Evolutionary conservation across 2,888 invertebrate species (phyloP).

Genomic region (Tetanocera ferruginea): DNA sequence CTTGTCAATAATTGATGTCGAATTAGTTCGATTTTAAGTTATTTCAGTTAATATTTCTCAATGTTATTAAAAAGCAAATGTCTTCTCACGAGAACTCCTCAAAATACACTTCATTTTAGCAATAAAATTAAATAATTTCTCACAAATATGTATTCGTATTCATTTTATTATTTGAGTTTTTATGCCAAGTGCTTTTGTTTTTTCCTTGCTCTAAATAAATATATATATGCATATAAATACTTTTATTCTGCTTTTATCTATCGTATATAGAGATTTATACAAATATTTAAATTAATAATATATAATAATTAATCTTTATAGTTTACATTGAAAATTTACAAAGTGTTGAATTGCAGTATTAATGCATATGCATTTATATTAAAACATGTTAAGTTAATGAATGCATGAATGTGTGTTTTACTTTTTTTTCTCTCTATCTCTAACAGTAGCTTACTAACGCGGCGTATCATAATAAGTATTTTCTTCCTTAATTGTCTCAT

Average conservation of each 20-base stretch:
- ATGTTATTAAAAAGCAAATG: not conserved
- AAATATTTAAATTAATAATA: conserved; percentile 33
- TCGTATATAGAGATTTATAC: conserved; percentile 11
- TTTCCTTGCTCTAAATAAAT: not conserved
- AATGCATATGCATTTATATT: conserved; percentile 13
- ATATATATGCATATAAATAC: conserved; percentile 20
- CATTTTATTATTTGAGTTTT: conserved; percentile 13
- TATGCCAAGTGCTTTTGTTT: conserved; percentile 32
- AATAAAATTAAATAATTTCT: conserved; percentile 7
- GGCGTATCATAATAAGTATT: conserved; percentile 1
- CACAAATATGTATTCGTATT: conserved; percentile 31
- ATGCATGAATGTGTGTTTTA: not conserved
- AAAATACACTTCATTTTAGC: conserved; percentile 17
- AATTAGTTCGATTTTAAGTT: too few species aligned
- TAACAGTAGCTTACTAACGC: not conserved
- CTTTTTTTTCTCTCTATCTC: not conserved
- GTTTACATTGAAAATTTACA: conserved; percentile 32
- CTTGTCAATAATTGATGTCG: too few species aligned
- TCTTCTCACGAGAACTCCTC: not conserved
- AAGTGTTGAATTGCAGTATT: conserved; percentile 14
- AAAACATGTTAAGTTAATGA: not conserved
- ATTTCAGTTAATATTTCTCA: too few species aligned
- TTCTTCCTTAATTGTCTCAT: not conserved
- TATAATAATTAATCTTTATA: conserved; percentile 21
- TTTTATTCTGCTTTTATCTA: conserved; percentile 20